Evolutionary conservation across 1,140 invertebrate species (phyloP).

Genomic region (Forficula auricularia): DNA sequence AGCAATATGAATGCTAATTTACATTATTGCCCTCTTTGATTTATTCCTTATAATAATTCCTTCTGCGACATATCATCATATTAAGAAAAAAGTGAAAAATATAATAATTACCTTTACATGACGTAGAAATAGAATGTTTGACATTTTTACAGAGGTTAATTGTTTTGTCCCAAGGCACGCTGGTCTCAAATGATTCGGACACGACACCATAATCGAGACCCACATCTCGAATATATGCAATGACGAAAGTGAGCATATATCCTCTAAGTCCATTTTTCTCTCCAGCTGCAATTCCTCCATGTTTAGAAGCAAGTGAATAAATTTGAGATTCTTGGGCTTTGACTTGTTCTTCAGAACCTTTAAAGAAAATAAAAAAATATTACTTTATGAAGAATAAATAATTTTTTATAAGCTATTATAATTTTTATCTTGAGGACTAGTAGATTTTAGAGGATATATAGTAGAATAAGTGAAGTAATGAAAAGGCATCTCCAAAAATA

Average conservation of each 20-base stretch:
- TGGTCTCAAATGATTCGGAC: slow-evolving; percentile 96
- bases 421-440: no score
- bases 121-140: slow-evolving; percentile 56
- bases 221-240: slow-evolving; percentile 90
- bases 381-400: slow-evolving; percentile 7
- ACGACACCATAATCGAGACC: slow-evolving; percentile 76
- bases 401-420: no score
- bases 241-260: slow-evolving; percentile 94
- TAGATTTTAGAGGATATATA: no score
- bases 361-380: slow-evolving; percentile 14
- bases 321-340: slow-evolving; percentile 59
- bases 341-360: slow-evolving; percentile 49
- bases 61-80: no score
- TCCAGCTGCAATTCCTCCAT: slow-evolving; percentile 69
- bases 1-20: no score
- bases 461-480: no score
- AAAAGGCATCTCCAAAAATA: no score
- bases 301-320: slow-evolving; percentile 57
- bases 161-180: slow-evolving; percentile 86
- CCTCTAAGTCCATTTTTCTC: slow-evolving; percentile 86
- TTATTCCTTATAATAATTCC: no score
- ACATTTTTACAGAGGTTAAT: slow-evolving; percentile 74
- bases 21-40: no score
- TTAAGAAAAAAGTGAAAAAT: no score
- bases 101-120: slow-evolving; percentile 44